Conservation (phyloP, 92 coral and sea anemone genomes). For the Anthopleura xanthogrammica region DNA sequence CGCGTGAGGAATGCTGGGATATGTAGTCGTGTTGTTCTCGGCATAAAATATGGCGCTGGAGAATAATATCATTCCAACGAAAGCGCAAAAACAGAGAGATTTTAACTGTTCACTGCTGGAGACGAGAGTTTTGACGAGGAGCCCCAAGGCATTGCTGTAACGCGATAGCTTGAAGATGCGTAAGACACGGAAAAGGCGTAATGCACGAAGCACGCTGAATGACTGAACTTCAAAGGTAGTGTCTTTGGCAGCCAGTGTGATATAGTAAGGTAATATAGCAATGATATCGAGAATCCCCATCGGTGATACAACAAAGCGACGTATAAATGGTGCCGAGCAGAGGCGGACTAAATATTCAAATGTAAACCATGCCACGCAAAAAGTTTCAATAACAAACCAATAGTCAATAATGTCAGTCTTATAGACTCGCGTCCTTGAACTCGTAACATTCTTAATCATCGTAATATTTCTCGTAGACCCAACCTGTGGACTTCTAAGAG, state of each 20-base stretch:
- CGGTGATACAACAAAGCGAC: constrained; percentile 60
- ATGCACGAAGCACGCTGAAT: constrained; percentile 83
- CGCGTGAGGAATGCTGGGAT: constrained; percentile 90
- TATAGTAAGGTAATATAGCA: constrained; percentile 76
- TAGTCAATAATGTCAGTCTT: constrained; percentile 16
- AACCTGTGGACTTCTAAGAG: not conserved
- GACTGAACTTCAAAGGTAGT: constrained; percentile 69
- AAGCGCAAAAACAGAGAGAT: constrained; percentile 63
- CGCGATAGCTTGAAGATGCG: constrained; percentile 92
- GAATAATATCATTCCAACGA: constrained; percentile 66
- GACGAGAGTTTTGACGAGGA: constrained; percentile 67
- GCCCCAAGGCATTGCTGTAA: constrained; percentile 74
- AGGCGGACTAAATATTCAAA: constrained; percentile 70
- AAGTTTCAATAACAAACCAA: constrained; percentile 79
- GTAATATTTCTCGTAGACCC: constrained; percentile 9
- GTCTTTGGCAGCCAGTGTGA: constrained; percentile 62
- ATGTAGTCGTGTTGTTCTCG: constrained; percentile 52
- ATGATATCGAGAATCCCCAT: constrained; percentile 84
- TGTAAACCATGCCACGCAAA: constrained; percentile 80
- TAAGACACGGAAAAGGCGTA: constrained; percentile 84
- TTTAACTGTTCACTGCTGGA: constrained; percentile 83
- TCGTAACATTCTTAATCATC: not conserved
- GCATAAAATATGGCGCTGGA: constrained; percentile 94
- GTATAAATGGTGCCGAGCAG: constrained; percentile 53
- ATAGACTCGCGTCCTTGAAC: not conserved